Evolutionary conservation across 2,797 vertebrate genomes (phyloP).

Genomic region (Forpus xanthops): DNA sequence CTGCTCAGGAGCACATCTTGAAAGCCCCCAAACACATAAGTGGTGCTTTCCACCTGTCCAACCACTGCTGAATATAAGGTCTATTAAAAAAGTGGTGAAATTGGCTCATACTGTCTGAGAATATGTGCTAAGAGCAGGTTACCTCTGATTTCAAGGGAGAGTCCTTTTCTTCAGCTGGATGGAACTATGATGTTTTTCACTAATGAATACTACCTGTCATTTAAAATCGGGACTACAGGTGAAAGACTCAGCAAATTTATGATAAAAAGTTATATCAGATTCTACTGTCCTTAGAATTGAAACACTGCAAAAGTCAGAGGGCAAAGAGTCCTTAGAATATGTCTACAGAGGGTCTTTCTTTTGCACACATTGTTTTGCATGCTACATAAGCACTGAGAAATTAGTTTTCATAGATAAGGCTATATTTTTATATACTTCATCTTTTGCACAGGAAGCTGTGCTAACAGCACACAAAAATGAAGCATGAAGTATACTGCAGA

Average conservation of each 20-base stretch:
- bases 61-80: background rate
- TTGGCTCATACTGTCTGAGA: background rate
- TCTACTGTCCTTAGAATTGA: background rate
- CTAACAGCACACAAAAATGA: background rate
- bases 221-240: background rate
- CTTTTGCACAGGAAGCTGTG: background rate
- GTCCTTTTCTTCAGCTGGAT: background rate
- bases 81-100: background rate
- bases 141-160: background rate
- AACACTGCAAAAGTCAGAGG: background rate
- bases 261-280: background rate
- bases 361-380: background rate
- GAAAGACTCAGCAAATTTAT: background rate
- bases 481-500: background rate
- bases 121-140: background rate
- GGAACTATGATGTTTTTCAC: background rate
- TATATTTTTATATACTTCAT: background rate
- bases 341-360: background rate
- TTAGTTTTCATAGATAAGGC: background rate
- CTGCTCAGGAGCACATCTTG: background rate
- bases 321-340: background rate
- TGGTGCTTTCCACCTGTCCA: background rate
- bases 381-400: background rate
- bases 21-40: background rate
- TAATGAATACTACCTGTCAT: background rate